These are phyloP conservation scores for Podabrus alpinus DNA, from an alignment of 2,888 invertebrate genomes.

Conservation along the genomic window DNA sequence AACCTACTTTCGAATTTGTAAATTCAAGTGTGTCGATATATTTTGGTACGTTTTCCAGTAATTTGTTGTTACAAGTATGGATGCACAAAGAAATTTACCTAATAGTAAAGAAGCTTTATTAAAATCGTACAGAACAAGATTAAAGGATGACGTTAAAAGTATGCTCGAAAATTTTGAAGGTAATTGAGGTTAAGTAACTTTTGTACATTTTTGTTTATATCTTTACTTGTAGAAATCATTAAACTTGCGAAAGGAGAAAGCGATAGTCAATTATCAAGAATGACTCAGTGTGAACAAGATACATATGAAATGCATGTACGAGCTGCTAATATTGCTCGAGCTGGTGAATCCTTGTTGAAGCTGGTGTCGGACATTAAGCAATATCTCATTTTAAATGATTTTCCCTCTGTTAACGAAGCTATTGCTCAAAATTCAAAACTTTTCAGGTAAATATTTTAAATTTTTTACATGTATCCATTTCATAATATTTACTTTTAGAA, in stretches of 20 bases:
- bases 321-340: conserved; percentile 94
- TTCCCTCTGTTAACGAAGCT: conserved; percentile 96
- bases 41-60: not conserved
- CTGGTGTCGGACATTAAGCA: conserved; percentile 97
- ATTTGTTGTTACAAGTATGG: conserved; percentile 34
- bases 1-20: not conserved
- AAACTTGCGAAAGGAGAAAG: conserved; percentile 88
- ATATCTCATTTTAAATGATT: conserved; percentile 96
- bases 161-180: conserved; percentile 98
- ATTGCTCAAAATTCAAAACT: conserved; percentile 92
- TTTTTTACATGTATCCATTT: not conserved
- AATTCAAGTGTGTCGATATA: not conserved
- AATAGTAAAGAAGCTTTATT: conserved; percentile 94
- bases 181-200: conserved; percentile 49
- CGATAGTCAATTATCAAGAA: conserved; percentile 85
- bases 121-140: conserved; percentile 90
- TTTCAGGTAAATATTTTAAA: conserved; percentile 57
- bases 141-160: conserved; percentile 96
- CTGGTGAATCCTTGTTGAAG: conserved; percentile 96
- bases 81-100: conserved; percentile 69
- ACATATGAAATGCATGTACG: conserved; percentile 97
- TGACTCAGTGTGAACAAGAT: conserved; percentile 93
- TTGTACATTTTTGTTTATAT: conserved; percentile 8
- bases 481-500: conserved; percentile 58
- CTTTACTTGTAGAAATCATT: conserved; percentile 73